These are phyloP conservation scores for Phania funesta DNA, from an alignment of 2,888 invertebrate genomes.

Conservation along the genomic window DNA sequence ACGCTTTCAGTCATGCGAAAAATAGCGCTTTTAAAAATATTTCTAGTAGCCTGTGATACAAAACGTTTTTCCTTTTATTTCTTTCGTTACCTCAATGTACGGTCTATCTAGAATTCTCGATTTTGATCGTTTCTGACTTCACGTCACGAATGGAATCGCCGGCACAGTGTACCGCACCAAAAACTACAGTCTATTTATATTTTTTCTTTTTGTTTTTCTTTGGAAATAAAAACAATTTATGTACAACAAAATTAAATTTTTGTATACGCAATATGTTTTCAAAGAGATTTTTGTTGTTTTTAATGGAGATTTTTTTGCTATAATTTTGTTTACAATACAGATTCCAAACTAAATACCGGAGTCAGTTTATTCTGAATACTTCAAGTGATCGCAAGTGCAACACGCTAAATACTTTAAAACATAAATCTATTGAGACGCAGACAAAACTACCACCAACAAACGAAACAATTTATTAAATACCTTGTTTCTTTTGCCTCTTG, in stretches of 20 bases:
- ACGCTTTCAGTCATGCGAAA: too few relatives aligned
- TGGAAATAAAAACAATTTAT: slow-evolving; percentile 18
- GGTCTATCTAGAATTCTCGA: too few relatives aligned
- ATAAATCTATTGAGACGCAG: slow-evolving; percentile 10
- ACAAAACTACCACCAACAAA: not conserved
- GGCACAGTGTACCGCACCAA: not conserved
- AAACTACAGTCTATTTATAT: not conserved
- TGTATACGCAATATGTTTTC: slow-evolving; percentile 57
- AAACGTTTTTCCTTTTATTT: too few relatives aligned
- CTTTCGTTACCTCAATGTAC: too few relatives aligned
- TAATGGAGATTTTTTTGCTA: not conserved
- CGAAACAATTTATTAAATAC: slow-evolving; percentile 52
- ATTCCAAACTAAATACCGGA: slow-evolving; percentile 63
- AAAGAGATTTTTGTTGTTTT: slow-evolving; percentile 44
- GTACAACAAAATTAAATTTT: slow-evolving; percentile 50
- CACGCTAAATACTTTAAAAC: slow-evolving; percentile 46
- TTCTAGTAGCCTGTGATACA: too few relatives aligned
- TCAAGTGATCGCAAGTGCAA: slow-evolving; percentile 63
- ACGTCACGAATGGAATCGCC: not conserved
- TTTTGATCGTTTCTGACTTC: too few relatives aligned
- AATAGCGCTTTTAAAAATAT: too few relatives aligned
- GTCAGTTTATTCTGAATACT: slow-evolving; percentile 67
- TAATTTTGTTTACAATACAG: slow-evolving; percentile 60
- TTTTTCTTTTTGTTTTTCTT: not conserved
- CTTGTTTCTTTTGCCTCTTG: slow-evolving; percentile 14